These are phyloP conservation scores for Nestor notabilis DNA, from an alignment of 2,113 vertebrate genomes.

Conservation along the genomic window DNA sequence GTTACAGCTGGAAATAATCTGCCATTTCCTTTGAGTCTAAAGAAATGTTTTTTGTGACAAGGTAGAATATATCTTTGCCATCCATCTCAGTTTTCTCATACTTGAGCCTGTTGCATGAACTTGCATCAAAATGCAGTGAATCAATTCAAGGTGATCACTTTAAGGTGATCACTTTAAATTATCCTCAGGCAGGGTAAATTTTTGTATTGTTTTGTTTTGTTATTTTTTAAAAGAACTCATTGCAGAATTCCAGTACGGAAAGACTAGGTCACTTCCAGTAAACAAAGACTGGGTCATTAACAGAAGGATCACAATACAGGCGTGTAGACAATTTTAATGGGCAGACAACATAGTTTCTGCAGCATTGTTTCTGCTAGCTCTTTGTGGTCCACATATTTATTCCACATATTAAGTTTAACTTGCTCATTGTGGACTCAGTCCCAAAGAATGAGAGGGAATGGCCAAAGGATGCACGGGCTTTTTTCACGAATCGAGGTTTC, in stretches of 20 bases:
- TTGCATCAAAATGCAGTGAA: neutral
- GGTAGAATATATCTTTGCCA: neutral
- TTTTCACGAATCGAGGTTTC: neutral
- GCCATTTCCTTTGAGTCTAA: neutral
- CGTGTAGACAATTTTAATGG: neutral
- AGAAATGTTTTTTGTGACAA: neutral
- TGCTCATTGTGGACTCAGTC: neutral
- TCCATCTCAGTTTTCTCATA: neutral
- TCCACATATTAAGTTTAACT: neutral
- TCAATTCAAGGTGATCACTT: neutral
- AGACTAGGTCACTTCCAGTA: neutral
- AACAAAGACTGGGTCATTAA: neutral
- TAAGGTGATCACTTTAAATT: neutral
- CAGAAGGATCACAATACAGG: neutral
- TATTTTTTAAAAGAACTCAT: neutral
- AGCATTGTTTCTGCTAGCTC: neutral
- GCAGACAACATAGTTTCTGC: neutral
- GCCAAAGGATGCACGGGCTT: neutral
- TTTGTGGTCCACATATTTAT: neutral
- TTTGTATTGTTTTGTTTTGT: no score
- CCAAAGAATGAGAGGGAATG: neutral
- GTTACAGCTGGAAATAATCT: neutral
- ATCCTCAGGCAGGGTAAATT: neutral
- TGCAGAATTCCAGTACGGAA: neutral
- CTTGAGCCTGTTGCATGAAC: neutral